phyloP scores from a whole-genome alignment of 2,797 vertebrate species.

The Cephalopachus bancanus region DNA sequence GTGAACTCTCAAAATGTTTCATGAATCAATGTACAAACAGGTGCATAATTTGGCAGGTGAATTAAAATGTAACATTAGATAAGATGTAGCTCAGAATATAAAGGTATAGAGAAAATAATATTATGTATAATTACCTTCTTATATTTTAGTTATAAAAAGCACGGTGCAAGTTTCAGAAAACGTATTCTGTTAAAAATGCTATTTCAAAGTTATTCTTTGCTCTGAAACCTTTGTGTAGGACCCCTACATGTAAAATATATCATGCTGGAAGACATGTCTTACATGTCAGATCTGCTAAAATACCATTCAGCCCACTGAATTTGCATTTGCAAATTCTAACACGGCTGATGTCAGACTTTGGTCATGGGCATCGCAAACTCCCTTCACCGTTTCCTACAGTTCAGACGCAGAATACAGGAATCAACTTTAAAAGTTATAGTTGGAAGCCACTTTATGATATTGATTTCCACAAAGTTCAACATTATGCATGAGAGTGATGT shows the following conservation, averaged over 20 bases:
- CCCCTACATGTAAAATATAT: background rate
- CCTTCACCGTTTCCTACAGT: background rate
- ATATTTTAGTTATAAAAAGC: background rate
- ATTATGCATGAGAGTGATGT: background rate
- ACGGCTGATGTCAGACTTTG: background rate
- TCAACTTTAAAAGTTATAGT: background rate
- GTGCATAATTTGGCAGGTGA: background rate
- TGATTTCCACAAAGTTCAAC: background rate
- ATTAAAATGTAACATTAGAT: background rate
- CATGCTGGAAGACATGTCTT: background rate
- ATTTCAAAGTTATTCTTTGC: conserved; percentile 1
- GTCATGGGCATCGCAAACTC: background rate
- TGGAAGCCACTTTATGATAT: background rate
- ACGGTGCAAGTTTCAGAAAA: background rate
- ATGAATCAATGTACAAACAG: background rate
- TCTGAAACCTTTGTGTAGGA: background rate
- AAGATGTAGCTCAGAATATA: background rate
- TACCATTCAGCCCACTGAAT: background rate
- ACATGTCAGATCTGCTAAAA: background rate
- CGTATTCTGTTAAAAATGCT: background rate
- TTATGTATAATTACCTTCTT: background rate
- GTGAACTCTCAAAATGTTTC: background rate
- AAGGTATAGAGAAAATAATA: background rate
- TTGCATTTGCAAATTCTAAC: background rate
- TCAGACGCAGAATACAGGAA: background rate